Percentiles rank a stretch among this genome's conserved stretches.
Conservation (phyloP, 1,140 invertebrate species). For the Bombus balteatus region DNA sequence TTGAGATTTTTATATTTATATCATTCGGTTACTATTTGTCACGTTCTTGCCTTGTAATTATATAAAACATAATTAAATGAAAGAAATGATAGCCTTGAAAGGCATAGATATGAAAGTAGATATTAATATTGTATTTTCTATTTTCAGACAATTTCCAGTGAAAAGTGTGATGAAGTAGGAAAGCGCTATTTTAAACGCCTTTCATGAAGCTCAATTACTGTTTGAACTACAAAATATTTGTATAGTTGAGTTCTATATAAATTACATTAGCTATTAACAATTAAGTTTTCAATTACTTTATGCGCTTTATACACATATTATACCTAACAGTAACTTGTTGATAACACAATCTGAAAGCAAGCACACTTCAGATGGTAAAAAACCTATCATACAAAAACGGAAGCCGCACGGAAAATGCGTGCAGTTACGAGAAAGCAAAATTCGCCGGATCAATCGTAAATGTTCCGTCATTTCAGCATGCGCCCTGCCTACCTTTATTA, state of each 20-base stretch:
- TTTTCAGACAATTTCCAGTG: constrained; percentile 76
- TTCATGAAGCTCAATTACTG: constrained; percentile 25
- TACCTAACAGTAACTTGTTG: not conserved
- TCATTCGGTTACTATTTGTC: no score
- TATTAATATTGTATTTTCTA: constrained; percentile 36
- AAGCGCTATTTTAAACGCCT: constrained; percentile 74
- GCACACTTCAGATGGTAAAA: not conserved
- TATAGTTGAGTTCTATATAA: constrained; percentile 12
- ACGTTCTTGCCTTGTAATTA: no score
- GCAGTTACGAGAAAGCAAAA: not conserved
- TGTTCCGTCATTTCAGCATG: constrained; percentile 19
- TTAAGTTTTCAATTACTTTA: not conserved
- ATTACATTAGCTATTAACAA: constrained; percentile 33
- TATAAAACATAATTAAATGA: not conserved
- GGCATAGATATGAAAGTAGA: not conserved
- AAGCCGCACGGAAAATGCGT: not conserved
- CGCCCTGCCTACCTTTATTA: constrained; percentile 37
- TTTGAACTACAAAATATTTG: constrained; percentile 41
- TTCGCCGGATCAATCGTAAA: constrained; percentile 24
- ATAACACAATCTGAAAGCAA: not conserved
- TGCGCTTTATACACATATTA: not conserved
- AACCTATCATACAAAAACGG: no score
- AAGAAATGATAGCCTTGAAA: not conserved
- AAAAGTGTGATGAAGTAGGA: constrained; percentile 71
- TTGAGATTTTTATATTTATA: no score